A percentile compares a stretch with the other conserved stretches of the same genome.
Evolutionary conservation across 2,797 vertebrate genomes (phyloP).

Genomic region (Harpagifer antarcticus): DNA sequence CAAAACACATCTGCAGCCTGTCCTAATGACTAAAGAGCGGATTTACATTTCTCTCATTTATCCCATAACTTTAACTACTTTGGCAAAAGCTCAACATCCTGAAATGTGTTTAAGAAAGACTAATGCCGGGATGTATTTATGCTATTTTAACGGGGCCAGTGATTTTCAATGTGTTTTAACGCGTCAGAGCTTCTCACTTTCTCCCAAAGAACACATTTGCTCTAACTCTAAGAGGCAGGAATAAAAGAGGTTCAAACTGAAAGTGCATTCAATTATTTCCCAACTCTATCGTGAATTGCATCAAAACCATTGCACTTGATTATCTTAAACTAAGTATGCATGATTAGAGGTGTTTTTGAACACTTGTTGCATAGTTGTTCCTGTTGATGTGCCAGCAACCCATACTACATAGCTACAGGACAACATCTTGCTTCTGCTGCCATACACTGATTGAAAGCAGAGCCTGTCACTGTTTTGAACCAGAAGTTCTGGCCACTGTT

Average conservation of each 20-base stretch:
- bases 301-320: constrained; percentile 1
- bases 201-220: constrained; percentile 18
- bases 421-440: constrained; percentile 30
- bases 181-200: constrained; percentile 16
- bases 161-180: constrained; percentile 32
- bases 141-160: constrained; percentile 22
- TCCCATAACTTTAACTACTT: constrained; percentile 30
- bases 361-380: constrained; percentile 13
- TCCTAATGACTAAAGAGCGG: constrained; percentile 45
- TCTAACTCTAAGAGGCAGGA: neutral
- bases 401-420: neutral
- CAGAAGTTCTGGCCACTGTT: constrained; percentile 10
- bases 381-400: constrained; percentile 10
- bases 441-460: constrained; percentile 20
- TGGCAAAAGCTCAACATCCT: constrained; percentile 26
- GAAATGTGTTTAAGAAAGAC: constrained; percentile 37
- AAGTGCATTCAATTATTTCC: constrained; percentile 2
- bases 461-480: constrained; percentile 26
- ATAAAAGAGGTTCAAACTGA: neutral
- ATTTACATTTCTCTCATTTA: constrained; percentile 59
- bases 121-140: constrained; percentile 41
- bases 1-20: constrained; percentile 56
- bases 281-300: too few relatives aligned
- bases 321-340: neutral
- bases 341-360: neutral